Conservation (phyloP, 2,888 invertebrate genomes). For the Drosophila nr. fundita region DNA sequence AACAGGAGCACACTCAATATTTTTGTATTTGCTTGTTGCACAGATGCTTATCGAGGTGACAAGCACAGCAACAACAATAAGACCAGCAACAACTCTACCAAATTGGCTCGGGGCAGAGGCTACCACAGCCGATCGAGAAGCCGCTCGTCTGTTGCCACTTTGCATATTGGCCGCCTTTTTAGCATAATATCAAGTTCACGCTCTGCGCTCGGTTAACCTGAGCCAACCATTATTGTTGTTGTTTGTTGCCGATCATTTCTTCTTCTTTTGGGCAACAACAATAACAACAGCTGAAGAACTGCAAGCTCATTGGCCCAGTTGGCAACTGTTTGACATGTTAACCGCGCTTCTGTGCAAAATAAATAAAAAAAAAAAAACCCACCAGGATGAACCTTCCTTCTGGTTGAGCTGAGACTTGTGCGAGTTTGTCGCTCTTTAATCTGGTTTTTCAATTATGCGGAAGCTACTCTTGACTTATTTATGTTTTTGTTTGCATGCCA, state of each 20-base stretch:
- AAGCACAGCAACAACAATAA: conserved; percentile 48
- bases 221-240: conserved; percentile 41
- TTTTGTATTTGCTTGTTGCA: conserved; percentile 49
- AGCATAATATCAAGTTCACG: conserved; percentile 75
- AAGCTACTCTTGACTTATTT: conserved; percentile 49
- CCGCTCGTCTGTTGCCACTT: conserved; percentile 53
- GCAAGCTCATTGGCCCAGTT: conserved; percentile 66
- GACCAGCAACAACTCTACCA: conserved; percentile 48
- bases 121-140: conserved; percentile 19
- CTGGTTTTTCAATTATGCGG: conserved; percentile 59
- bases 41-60: conserved; percentile 73
- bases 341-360: conserved; percentile 45
- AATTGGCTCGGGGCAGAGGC: conserved; percentile 57
- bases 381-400: conserved; percentile 33
- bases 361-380: neutral
- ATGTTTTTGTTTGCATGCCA: conserved; percentile 27
- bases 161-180: conserved; percentile 63
- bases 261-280: conserved; percentile 55
- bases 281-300: conserved; percentile 16
- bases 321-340: conserved; percentile 63
- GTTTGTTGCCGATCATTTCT: conserved; percentile 55
- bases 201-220: conserved; percentile 59
- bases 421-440: conserved; percentile 21
- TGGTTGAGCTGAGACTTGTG: neutral
- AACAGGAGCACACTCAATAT: conserved; percentile 61